Evolutionary conservation across 2,888 invertebrate genomes (phyloP).

Genomic region (Thysanoteuthis rhombus): DNA sequence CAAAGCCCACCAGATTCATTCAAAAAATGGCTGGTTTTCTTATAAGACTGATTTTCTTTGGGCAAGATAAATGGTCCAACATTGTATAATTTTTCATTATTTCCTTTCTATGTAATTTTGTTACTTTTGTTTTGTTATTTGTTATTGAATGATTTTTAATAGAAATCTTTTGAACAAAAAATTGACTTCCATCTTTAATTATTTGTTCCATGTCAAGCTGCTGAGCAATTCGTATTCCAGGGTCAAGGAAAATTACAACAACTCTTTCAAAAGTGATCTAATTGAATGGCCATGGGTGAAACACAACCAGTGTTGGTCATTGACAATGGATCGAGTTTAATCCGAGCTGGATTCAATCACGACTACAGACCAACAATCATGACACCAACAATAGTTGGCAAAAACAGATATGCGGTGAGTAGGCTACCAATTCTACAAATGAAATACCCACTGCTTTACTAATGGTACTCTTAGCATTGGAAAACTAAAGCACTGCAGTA

Average conservation of each 20-base stretch:
- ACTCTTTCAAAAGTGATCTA: neutral
- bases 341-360: neutral
- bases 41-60: no score
- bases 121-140: no score
- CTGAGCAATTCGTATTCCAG: neutral
- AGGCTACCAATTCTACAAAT: neutral
- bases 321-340: neutral
- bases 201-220: neutral
- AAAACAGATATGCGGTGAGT: neutral
- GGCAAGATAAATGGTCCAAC: no score
- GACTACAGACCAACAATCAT: neutral
- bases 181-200: neutral
- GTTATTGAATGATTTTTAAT: no score
- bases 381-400: neutral
- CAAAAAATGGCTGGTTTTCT: no score
- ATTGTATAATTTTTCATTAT: no score
- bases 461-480: no score
- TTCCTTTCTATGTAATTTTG: no score
- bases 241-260: neutral
- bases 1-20: no score
- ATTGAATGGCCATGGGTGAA: neutral
- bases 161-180: neutral
- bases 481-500: no score
- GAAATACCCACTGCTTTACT: no score
- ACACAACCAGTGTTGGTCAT: neutral